Evolutionary conservation across 2,797 vertebrate species (phyloP).

Genomic region (Zenarchopterus dispar): DNA sequence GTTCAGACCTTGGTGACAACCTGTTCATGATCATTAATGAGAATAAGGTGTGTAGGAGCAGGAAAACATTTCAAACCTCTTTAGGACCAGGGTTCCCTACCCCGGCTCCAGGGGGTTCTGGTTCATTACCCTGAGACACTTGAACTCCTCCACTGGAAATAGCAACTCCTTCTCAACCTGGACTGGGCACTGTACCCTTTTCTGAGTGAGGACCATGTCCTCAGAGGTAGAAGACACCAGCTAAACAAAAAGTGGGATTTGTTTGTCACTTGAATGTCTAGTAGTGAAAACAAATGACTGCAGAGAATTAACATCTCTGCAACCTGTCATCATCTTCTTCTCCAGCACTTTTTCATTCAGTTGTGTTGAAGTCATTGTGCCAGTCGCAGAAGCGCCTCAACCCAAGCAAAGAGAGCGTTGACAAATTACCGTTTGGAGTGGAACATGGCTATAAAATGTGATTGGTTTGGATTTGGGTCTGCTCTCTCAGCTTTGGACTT

Average conservation of each 20-base stretch:
- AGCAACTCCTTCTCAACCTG: too few relatives aligned
- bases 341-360: constrained; percentile 1
- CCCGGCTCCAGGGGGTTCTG: too few relatives aligned
- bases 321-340: constrained; percentile 13
- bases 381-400: constrained; percentile 43
- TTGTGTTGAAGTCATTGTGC: constrained; percentile 37
- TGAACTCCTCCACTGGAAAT: too few relatives aligned
- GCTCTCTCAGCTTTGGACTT: constrained; percentile 63
- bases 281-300: constrained; percentile 2
- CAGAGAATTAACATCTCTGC: constrained; percentile 3
- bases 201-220: too few relatives aligned
- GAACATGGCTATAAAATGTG: constrained; percentile 58
- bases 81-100: too few relatives aligned
- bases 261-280: background rate
- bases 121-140: too few relatives aligned
- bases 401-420: constrained; percentile 41
- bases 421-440: constrained; percentile 69
- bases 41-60: too few relatives aligned
- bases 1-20: too few relatives aligned
- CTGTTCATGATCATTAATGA: too few relatives aligned
- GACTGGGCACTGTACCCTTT: too few relatives aligned
- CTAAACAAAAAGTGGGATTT: background rate
- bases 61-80: too few relatives aligned
- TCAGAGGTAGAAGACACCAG: too few relatives aligned
- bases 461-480: constrained; percentile 64